Conservation (phyloP, 2,113 vertebrate genomes). For the Sinocyclocheilus grahami region DNA sequence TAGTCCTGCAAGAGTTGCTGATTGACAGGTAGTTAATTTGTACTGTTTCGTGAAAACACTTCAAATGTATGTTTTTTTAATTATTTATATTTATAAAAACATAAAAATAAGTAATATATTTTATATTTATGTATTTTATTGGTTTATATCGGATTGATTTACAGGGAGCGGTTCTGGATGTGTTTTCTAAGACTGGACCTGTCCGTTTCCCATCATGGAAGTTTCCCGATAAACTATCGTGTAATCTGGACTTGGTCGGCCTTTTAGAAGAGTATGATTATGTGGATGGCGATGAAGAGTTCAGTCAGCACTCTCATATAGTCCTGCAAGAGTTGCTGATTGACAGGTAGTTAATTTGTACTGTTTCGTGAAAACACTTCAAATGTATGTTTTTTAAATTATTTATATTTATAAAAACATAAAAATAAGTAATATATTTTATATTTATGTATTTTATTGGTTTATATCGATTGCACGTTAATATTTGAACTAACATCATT, state of each 20-base stretch:
- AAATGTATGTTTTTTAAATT: neutral
- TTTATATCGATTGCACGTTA: neutral
- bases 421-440: too few species aligned
- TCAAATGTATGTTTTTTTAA: neutral
- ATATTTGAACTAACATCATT: too few species aligned
- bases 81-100: neutral
- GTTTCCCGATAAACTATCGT: slow-evolving; percentile 86
- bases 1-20: slow-evolving; percentile 87
- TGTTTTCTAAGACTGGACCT: slow-evolving; percentile 83
- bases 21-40: slow-evolving; percentile 85
- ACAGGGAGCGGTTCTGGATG: slow-evolving; percentile 83
- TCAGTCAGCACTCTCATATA: slow-evolving; percentile 85
- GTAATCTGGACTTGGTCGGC: slow-evolving; percentile 82
- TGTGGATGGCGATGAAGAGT: slow-evolving; percentile 76
- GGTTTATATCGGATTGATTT: too few species aligned
- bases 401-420: neutral
- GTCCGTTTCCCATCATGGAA: slow-evolving; percentile 88
- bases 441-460: too few species aligned
- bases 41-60: too few species aligned
- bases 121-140: too few species aligned
- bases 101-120: too few species aligned
- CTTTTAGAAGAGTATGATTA: slow-evolving; percentile 85
- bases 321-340: slow-evolving; percentile 89
- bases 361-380: neutral
- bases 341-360: slow-evolving; percentile 82